Conservation (phyloP, 2,888 invertebrate species). For the Resseliella maxima region DNA sequence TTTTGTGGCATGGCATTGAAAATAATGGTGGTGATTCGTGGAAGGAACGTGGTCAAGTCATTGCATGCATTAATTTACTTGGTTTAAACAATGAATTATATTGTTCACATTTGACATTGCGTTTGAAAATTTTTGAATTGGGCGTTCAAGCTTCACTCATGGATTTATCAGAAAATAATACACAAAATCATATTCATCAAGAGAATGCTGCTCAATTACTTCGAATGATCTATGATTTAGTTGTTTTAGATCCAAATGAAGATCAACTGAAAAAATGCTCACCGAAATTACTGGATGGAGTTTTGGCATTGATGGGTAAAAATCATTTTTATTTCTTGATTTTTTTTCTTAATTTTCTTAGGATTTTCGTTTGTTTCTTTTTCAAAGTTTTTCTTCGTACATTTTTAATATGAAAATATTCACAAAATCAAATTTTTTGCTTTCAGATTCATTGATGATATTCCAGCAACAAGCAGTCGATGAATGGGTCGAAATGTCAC, state of each 20-base stretch:
- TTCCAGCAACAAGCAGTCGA: slow-evolving; percentile 70
- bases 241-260: slow-evolving; percentile 70
- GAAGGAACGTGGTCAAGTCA: slow-evolving; percentile 73
- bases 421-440: neutral
- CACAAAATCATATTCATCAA: slow-evolving; percentile 65
- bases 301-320: slow-evolving; percentile 68
- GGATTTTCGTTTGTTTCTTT: too few species aligned
- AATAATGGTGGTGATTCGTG: slow-evolving; percentile 70
- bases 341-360: too few species aligned
- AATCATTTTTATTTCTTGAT: slow-evolving; percentile 3
- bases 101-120: slow-evolving; percentile 70
- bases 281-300: slow-evolving; percentile 70
- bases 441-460: slow-evolving; percentile 69
- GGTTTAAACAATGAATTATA: slow-evolving; percentile 71
- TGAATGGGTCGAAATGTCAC: slow-evolving; percentile 72
- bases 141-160: slow-evolving; percentile 71
- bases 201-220: slow-evolving; percentile 71
- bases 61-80: slow-evolving; percentile 72
- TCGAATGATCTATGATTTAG: slow-evolving; percentile 71
- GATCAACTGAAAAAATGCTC: slow-evolving; percentile 70
- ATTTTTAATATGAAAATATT: too few species aligned
- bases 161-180: slow-evolving; percentile 71
- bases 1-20: slow-evolving; percentile 73
- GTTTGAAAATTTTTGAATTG: slow-evolving; percentile 72
- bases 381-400: too few species aligned